Conservation (phyloP, 2,797 vertebrate genomes). For the Gymnopithys bicolor region DNA sequence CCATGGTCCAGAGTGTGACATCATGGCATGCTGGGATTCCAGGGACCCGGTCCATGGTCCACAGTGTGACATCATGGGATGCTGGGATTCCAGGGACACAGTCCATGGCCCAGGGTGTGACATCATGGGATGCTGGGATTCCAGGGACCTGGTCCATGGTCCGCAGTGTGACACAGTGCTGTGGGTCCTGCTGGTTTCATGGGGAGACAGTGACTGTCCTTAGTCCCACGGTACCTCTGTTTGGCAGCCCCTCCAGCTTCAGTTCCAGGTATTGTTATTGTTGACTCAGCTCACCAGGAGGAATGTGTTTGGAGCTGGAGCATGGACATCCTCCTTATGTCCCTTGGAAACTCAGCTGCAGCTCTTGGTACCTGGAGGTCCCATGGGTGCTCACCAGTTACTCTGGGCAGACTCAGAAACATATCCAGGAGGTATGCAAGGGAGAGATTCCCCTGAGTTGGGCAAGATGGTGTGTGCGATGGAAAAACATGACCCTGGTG, state of each 20-base stretch:
- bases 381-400: background rate
- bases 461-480: rapidly evolving
- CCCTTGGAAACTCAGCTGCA: background rate
- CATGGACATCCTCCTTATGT: rapidly evolving
- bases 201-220: background rate
- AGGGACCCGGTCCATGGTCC: no score
- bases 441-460: background rate
- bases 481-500: background rate
- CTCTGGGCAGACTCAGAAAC: background rate
- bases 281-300: background rate
- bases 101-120: background rate
- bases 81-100: background rate
- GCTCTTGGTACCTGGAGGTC: background rate
- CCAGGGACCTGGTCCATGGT: no score
- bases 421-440: background rate
- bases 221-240: background rate
- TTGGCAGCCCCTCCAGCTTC: background rate
- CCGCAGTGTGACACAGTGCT: background rate
- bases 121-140: no score
- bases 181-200: background rate
- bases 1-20: no score
- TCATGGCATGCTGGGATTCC: background rate
- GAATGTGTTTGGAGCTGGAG: background rate
- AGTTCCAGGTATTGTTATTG: background rate
- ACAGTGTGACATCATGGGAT: background rate